Base-by-base conservation (phyloP, 2,888 invertebrate genomes). In the Xanthia togata region DNA sequence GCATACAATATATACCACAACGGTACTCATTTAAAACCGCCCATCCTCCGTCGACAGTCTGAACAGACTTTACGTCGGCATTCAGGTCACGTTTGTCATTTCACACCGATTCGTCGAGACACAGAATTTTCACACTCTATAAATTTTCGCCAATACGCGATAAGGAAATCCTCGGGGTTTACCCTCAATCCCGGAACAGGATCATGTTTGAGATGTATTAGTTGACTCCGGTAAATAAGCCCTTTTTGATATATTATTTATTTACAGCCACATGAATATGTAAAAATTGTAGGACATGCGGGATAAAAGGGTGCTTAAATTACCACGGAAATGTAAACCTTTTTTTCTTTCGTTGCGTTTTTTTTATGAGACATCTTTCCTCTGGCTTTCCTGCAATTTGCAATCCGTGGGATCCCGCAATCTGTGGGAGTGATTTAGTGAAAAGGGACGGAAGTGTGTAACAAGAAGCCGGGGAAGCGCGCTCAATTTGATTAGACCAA, bases 81-180 rank as follows among this genome's bases (percentile, higher is more conserved):
- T 87, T 87, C 95, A 55, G 87, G 90, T 94, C 95, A 95, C 95
- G 94, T 94, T 93, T 93, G 94, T 94, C 94, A 95, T 95, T 93
- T 91, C 93, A 91, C 90, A 90, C 87, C 89, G 92, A 94, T 92
- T 93, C 92, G 90, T 88, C 89, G 91, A 91, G 91, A 91, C 91
- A 91, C 89, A 89, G 92, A 93, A 92, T 94, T 94, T 95, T 94
- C 94, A 94, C 95, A 95, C 93, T 95, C 94, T 94, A 95, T 94
- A 95, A 94, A 95, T 95, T 94, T 91, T 90, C 91, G 86, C 91
- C 92, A 90, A 92, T 91, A 91, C 90, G 85, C 88, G 89, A 89
- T 91, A 91, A 90, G 92, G 91, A 92, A 92, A 94, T 92, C 92
- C 92, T 78, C 78, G 69, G 84, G 90, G 90, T 88, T 93, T 91